These are phyloP conservation scores for Isoperla grammatica DNA, from an alignment of 2,888 invertebrate species.

Conservation along the genomic window DNA sequence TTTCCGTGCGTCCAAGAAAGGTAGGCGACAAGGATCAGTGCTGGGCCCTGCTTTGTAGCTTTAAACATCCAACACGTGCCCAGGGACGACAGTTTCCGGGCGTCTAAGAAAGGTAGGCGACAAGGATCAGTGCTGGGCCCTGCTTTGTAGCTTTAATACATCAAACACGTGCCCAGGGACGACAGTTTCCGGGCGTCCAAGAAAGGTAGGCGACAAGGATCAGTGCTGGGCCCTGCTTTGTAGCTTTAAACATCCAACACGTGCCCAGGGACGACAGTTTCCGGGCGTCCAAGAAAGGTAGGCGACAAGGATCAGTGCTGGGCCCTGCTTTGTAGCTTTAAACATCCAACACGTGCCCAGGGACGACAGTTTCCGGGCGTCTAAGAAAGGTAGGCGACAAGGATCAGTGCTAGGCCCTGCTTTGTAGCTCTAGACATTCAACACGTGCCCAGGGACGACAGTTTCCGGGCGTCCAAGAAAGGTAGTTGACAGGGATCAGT, in stretches of 20 bases:
- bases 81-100: constrained; percentile 70
- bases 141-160: constrained; percentile 62
- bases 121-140: constrained; percentile 53
- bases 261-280: constrained; percentile 71
- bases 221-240: no score
- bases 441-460: constrained; percentile 67
- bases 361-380: constrained; percentile 75
- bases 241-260: constrained; percentile 71
- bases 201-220: no score
- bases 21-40: constrained; percentile 46
- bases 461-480: no score
- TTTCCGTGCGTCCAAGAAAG: constrained; percentile 72
- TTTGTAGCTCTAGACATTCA: constrained; percentile 65
- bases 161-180: constrained; percentile 64
- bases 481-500: no score
- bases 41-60: constrained; percentile 66
- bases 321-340: constrained; percentile 65
- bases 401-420: constrained; percentile 55
- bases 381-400: constrained; percentile 57
- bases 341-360: constrained; percentile 68
- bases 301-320: constrained; percentile 46
- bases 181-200: no score
- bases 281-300: constrained; percentile 69
- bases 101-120: constrained; percentile 61
- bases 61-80: constrained; percentile 69